Percentiles rank a stretch among this genome's conserved stretches.
Evolutionary conservation across 2,797 vertebrate genomes (phyloP).

Genomic region (Pygocentrus nattereri): DNA sequence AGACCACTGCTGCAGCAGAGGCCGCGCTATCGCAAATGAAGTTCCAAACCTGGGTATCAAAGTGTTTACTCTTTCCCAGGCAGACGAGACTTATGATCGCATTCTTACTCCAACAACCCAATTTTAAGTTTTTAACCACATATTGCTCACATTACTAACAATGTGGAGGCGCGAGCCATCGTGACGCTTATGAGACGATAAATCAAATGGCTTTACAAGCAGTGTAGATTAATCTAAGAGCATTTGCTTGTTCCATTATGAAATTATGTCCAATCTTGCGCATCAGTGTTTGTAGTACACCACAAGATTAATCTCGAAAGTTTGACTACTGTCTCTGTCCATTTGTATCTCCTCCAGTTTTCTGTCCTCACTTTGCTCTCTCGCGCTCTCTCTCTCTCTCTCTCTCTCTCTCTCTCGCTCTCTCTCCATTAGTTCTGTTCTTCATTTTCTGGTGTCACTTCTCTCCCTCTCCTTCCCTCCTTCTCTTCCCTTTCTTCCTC

Average conservation of each 20-base stretch:
- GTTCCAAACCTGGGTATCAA: neutral
- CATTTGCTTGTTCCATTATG: slow-evolving; percentile 3
- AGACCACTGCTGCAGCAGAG: neutral
- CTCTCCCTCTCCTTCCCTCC: slow-evolving; percentile 47
- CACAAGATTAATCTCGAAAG: slow-evolving; percentile 2
- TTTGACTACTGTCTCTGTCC: neutral
- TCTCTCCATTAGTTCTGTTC: slow-evolving; percentile 33
- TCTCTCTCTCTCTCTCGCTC: slow-evolving; percentile 16
- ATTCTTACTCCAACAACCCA: neutral
- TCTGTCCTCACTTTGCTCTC: neutral
- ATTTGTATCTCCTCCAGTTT: neutral
- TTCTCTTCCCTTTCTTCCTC: slow-evolving; percentile 8
- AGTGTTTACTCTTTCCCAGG: slow-evolving; percentile 6
- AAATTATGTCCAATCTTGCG: neutral
- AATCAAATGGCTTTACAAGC: neutral
- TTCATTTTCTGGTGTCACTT: slow-evolving; percentile 32
- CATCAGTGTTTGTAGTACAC: neutral
- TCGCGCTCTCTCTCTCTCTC: slow-evolving; percentile 20
- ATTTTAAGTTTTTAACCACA: neutral
- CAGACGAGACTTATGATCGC: neutral
- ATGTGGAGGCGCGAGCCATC: neutral
- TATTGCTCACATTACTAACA: neutral
- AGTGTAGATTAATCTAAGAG: neutral
- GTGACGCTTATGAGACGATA: neutral
- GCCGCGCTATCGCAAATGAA: neutral